Base-by-base conservation (phyloP, 2,797 vertebrate species). In the Epinephelus awoara region DNA sequence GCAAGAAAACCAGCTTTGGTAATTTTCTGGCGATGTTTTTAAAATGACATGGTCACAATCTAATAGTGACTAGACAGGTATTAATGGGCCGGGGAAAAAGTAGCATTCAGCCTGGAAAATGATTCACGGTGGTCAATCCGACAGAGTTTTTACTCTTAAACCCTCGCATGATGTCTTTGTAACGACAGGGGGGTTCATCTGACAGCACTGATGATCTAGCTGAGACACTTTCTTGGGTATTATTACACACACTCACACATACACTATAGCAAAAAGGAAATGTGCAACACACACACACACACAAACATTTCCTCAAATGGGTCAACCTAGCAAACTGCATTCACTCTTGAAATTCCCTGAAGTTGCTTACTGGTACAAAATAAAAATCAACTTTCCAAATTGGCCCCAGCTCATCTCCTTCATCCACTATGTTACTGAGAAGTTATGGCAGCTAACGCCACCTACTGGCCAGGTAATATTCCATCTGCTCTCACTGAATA, bases 331-430 rank as follows among this genome's bases (percentile, higher is more conserved):
- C 89, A 93, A 88, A 85, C 73, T 70, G 79, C 86, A 90, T 85
- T 83, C 82, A 86, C 77, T 86, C 79, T 66, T 83, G 12, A 82
- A 91, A 90, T 89, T 96, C 94, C 95, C 95, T 96, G 95, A 96
- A 95, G 80, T 85, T 85, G 27, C 62, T 72, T 62, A 54, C 34
- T 46, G 77, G 66, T 83, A 88, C 55, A 91, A 85, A 90, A 87
- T 25, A 68, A 87, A 29, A 77, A 80, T 13, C 47, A 78, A 75
- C 19, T 44, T 77, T 75, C 67, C 49, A 74, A 79, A 86, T 70
- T 85, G 90, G 78, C 78, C 84, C 85, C 75, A 40, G 55, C 58
- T 75, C 71, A 21, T 57, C 68, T 72, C 71, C 70, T 84, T 89
- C 76, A 76, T 82, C 72, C 46, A 19, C 17, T 42, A 66, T 15